Evolutionary conservation across 2,113 vertebrate genomes (phyloP), one percentile per base, ranked within the genome.

Genomic region (Aepyceros melampus): DNA sequence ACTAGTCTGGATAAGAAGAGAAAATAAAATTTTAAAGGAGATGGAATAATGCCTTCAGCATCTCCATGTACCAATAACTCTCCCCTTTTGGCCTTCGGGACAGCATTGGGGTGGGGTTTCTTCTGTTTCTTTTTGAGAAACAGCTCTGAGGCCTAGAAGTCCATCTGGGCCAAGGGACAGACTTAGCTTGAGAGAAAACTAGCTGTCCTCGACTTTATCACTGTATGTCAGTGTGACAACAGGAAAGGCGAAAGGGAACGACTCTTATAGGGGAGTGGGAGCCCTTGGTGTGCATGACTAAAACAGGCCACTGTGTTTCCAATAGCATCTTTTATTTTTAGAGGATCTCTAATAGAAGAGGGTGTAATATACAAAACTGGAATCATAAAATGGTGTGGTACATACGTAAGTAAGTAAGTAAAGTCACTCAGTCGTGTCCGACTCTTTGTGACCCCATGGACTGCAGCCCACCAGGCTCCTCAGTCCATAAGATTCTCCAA

Each of bases 1-100:
- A 83, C 88, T 97, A 47, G 53, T 96, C 53, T 94, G 86, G 76
- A 97, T 49, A 33, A 17, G 88, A 94, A 60, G 36, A 74, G 67
- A 49, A 91, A 88, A 87, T 79, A 86, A 62, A 83, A 60, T 47
- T 53, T 40, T 60, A 19, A 95, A 64, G 83, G 36, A 87, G 49
- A 4, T n/a, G 12, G 45, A 55, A 16, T 78, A 27, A 85, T 40
- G 64, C 49, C 81, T 95, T 82, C 67, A 49, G 10, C 25, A 56
- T 87, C 76, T 14, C 33, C n/a, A 2, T 5, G 31, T 31, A 47
- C 71, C 53, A 64, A 45, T 78, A 49, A 29, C 27, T 89, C 87
- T 60, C 76, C 64, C 19, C 7, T 86, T 62, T 78, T 64, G 96
- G 88, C 88, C 87, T 78, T 78, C 4, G 17, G 89, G 36, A 19